Conservation (phyloP, 2,113 vertebrate genomes). For the Herpetotheres cachinnans region DNA sequence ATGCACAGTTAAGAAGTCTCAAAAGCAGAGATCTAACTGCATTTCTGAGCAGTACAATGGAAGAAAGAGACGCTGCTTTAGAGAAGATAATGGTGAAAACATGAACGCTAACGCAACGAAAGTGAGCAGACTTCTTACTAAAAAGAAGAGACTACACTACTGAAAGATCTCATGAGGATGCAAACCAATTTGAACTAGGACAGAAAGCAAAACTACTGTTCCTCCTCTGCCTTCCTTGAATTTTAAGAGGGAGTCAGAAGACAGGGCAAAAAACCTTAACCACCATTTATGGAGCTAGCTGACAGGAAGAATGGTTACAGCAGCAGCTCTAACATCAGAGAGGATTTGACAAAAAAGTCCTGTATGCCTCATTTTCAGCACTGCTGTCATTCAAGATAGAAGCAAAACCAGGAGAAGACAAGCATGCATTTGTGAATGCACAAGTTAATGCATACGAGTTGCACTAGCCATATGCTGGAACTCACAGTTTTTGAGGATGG, state of each 20-base stretch:
- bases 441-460: neutral
- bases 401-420: neutral
- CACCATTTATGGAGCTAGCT: neutral
- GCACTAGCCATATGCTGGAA: neutral
- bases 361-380: neutral
- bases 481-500: neutral
- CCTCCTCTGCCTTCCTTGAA: neutral
- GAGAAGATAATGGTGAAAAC: neutral
- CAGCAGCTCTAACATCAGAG: neutral
- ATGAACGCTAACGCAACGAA: neutral
- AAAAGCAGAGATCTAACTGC: neutral
- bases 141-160: neutral
- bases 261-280: neutral
- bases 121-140: neutral
- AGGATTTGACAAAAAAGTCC: neutral
- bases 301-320: neutral
- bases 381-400: neutral
- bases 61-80: neutral
- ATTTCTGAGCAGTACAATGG: neutral
- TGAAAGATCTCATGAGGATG: neutral
- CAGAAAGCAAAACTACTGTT: neutral
- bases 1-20: neutral
- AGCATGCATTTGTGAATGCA: neutral
- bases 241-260: neutral
- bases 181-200: neutral